Base-by-base conservation (phyloP, 1,140 invertebrate species). In the Philotrypesis tridentata region DNA sequence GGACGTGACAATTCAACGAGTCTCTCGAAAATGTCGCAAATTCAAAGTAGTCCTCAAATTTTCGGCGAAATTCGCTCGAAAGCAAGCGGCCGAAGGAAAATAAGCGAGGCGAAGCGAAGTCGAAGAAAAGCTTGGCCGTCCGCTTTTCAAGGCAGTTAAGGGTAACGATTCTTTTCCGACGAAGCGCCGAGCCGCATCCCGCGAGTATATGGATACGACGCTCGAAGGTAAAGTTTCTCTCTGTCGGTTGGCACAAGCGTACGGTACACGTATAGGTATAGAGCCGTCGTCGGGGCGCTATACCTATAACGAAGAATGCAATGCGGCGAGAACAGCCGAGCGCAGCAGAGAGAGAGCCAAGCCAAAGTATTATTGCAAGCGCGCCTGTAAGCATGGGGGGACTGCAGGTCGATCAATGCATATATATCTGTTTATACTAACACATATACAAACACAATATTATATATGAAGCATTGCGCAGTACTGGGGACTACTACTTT, bases 351-450 rank as follows among this genome's bases (percentile, higher is more conserved):
- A 12, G 61, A 65, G 61, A 27, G 60, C 61, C 61, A 25, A 65
- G 61, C 21, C n/a, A 33, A 17, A 21, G 31, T 63, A 21, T n/a
- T 55, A 68, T 43, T 72, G 29, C 33, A n/a, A 72, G 86, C 83
- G 82, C 83, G 87, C 84, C 88, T 90, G 89, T 89, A 88, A 89
- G 90, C 90, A 91, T 90, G 90, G 86, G 86, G 86, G 60, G 60
- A 82, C 86, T 89, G 89, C 88, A 90, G 88, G 87, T 88, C 86
- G 75, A 87, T 87, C 71, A 48, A 72, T 83, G 72, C 72, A 87
- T 17, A 33, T 29, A 11, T 31, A 65, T 68, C 2, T 21, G 12
- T 60, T 37, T 72, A 75, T 31, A 70, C 40, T 55, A 4, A 73
- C 9, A 60, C 31, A 65, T 2, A 65, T 40, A 60, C 2, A 60